Evolutionary conservation across 2,888 invertebrate genomes (phyloP), one percentile per base, ranked within the genome.

Genomic region (Hetaerina titia): DNA sequence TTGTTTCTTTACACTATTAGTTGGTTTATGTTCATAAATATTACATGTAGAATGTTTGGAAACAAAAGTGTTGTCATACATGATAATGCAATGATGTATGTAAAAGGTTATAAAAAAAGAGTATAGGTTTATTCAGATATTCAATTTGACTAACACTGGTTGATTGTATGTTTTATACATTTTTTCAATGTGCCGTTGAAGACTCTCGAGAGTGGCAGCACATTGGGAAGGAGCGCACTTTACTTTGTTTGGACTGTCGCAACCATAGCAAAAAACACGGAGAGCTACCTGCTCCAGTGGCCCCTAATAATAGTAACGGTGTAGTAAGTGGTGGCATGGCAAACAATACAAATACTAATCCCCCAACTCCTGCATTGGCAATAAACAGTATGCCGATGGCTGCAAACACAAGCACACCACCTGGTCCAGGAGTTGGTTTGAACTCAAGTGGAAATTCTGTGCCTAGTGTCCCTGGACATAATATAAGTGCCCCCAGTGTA

Each of bases 211-310:
- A 98, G 96, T 98, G 98, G 98, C 98, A 98, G 96, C 97, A 98
- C 96, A 98, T 98, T 45, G 98, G 98, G 60, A 98, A 98, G 96
- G 98, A 98, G 96, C 97, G 98, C 95, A 97, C 97, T 95, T 97
- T 98, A 64, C 97, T 98, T 94, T 98, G 98, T 97, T 98, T 97
- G 96, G 98, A 98, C 96, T 98, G 98, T 96, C 97, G 98, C 95
- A 97, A 98, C 81, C 98, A 98, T 96, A 98, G 98, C 96, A 98
- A 98, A 96, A 98, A 98, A 96, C 98, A 98, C 96, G 98, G 98
- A 95, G 98, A 98, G 96, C 97, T 98, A 95, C 97, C 97, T 11
- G 96, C 97, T 25, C 97, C 97, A 90, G 95, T 95, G 17, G 69
- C 90, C 69, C 97, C 97, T 13, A 96, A 96, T 5, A 96, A 96